Conservation (phyloP, 2,797 vertebrate genomes). For the Mallotus villosus region DNA sequence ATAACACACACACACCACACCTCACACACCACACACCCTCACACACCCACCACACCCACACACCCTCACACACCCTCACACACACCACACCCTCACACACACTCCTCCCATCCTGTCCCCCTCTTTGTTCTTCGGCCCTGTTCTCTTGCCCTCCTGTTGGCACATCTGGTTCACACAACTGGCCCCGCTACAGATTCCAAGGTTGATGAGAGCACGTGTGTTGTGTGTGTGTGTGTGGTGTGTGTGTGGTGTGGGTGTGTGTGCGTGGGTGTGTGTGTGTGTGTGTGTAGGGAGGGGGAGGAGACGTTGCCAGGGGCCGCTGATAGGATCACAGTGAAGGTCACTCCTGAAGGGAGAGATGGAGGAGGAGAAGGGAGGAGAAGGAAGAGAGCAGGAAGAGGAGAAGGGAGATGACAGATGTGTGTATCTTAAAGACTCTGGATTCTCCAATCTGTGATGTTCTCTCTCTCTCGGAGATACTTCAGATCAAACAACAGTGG, state of each 20-base stretch:
- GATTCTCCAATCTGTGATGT: too few relatives aligned
- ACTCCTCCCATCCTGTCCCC: too few relatives aligned
- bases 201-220: too few relatives aligned
- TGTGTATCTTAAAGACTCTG: too few relatives aligned
- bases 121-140: too few relatives aligned
- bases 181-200: too few relatives aligned
- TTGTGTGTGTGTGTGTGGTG: neutral
- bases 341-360: neutral
- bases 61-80: neutral
- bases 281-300: neutral
- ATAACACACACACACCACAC: too few relatives aligned
- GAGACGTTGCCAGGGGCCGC: neutral
- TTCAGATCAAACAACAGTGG: neutral
- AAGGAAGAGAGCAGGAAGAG: neutral
- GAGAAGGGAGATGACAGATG: neutral
- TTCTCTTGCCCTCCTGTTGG: too few relatives aligned
- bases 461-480: too few relatives aligned
- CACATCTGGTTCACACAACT: too few relatives aligned
- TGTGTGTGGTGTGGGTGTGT: constrained; percentile 1
- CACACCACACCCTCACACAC: neutral
- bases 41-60: neutral
- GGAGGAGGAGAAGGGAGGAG: too few relatives aligned
- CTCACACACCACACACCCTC: neutral
- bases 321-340: neutral
- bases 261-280: constrained; percentile 4